Base-by-base conservation (phyloP, 2,113 vertebrate species). In the Sinocyclocheilus grahami region DNA sequence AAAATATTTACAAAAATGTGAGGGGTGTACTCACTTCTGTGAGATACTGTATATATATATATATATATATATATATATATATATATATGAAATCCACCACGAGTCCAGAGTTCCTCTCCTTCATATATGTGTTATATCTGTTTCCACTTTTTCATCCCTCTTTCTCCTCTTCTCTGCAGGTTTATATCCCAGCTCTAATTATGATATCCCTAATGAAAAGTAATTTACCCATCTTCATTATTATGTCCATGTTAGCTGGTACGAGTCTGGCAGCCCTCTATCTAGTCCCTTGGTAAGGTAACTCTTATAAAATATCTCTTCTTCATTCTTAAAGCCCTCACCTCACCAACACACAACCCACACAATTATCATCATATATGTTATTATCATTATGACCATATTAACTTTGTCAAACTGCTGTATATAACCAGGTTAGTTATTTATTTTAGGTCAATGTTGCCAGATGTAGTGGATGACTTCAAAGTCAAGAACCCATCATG, bases 261-360 rank as follows among this genome's bases (percentile, higher is more conserved):
- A 86, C 88, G 86, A 94, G 93, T 82, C 79, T 88, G 37, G 90
- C 93, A 0, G 86, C 86, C 9, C 86, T 93, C 14, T 94, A 87
- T 89, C 86, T 94, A 65, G 78, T 95, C 33, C 93, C 93, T 0
- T 93, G 93, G 94, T 94, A 85, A 92, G 92, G 72, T 82, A 13
- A 80, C 14, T 67, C 9, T 22, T n/a, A 39, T n/a, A 22, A n/a
- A 60, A 60, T 39, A 42, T 63, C 2, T 80, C 20, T 3, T 27
- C 7, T 67, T 48, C 8, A 65, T 82, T 67, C 22, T 67, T 67
- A 11, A 65, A 30, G 1, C 8, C 5, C 22, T 81, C 11, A 63
- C 39, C 16, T 13, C 37, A 14, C 33, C 33, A 30, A 27, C 37
- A 81, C 22, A 46, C 2, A 63, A 14, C 4, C 37, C 10, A 48